A percentile compares a stretch with the other conserved stretches of the same genome.
Conservation (phyloP, 1,140 invertebrate genomes). For the Hycleus cichorii region DNA sequence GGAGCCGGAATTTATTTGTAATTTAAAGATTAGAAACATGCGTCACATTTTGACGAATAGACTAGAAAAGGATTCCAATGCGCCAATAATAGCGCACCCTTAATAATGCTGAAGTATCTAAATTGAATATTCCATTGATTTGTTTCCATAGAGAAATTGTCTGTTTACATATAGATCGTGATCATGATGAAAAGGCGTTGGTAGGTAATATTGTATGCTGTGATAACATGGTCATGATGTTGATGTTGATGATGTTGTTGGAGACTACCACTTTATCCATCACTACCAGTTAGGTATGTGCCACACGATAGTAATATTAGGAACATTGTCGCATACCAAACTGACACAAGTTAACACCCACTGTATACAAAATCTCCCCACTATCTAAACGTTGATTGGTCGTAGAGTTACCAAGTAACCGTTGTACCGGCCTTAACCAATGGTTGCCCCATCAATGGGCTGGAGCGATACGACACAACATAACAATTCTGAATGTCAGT, state of each 20-base stretch:
- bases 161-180: no score
- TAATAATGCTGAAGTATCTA: no score
- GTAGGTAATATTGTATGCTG: no score
- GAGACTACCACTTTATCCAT: constrained; percentile 39
- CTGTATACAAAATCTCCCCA: constrained; percentile 19
- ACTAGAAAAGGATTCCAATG: no score
- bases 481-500: constrained; percentile 20
- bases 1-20: no score
- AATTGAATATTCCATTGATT: no score
- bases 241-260: neutral
- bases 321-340: constrained; percentile 24
- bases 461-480: neutral
- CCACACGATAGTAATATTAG: constrained; percentile 19
- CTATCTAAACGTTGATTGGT: constrained; percentile 25
- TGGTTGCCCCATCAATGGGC: constrained; percentile 14
- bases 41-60: no score
- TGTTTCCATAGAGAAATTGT: no score
- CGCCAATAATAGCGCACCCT: no score
- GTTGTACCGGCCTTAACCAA: constrained; percentile 28
- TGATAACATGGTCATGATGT: constrained; percentile 18
- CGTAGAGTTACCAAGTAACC: constrained; percentile 19
- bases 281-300: constrained; percentile 39
- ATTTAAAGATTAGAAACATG: no score
- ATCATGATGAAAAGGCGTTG: no score
- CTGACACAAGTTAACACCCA: constrained; percentile 25